Evolutionary conservation across 53 echinoderm and acorn worm genomes (phyloP).

Genomic region (Glandiceps talaboti): DNA sequence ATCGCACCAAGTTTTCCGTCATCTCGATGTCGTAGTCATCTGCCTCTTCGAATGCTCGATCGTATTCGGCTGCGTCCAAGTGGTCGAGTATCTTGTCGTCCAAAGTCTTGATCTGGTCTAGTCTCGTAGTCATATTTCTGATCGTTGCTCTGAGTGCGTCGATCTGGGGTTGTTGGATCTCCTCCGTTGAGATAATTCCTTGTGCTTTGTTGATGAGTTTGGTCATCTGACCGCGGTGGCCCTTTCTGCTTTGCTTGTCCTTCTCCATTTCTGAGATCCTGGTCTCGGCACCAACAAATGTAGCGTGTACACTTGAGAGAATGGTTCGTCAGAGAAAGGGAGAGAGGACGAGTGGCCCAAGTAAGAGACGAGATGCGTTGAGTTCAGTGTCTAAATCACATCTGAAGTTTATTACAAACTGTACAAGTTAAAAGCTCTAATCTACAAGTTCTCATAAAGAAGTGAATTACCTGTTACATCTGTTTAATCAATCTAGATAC

Average conservation of each 20-base stretch:
- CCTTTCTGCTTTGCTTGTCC: not conserved
- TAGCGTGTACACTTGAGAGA: not conserved
- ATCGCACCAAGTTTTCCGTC: too few species aligned
- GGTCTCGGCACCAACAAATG: not conserved
- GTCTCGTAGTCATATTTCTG: not conserved
- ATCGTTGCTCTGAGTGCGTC: not conserved
- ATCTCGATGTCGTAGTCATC: too few species aligned
- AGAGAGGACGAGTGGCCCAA: not conserved
- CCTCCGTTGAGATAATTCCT: not conserved
- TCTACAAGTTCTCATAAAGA: too few species aligned
- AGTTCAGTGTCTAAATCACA: too few species aligned
- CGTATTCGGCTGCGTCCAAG: too few species aligned
- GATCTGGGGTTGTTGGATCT: not conserved
- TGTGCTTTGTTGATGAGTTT: not conserved
- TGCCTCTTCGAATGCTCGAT: too few species aligned
- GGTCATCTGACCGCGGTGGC: not conserved
- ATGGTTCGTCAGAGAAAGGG: not conserved
- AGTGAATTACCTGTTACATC: not conserved
- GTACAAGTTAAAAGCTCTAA: too few species aligned
- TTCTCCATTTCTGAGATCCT: not conserved
- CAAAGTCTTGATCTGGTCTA: not conserved
- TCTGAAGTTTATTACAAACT: too few species aligned
- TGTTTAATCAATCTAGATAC: too few species aligned
- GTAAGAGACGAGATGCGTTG: too few species aligned
- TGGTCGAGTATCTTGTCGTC: too few species aligned